Percentiles rank a stretch among this genome's conserved stretches.
phyloP scores from a whole-genome alignment of 2,797 vertebrate species.

The Margarornis squamiger region DNA sequence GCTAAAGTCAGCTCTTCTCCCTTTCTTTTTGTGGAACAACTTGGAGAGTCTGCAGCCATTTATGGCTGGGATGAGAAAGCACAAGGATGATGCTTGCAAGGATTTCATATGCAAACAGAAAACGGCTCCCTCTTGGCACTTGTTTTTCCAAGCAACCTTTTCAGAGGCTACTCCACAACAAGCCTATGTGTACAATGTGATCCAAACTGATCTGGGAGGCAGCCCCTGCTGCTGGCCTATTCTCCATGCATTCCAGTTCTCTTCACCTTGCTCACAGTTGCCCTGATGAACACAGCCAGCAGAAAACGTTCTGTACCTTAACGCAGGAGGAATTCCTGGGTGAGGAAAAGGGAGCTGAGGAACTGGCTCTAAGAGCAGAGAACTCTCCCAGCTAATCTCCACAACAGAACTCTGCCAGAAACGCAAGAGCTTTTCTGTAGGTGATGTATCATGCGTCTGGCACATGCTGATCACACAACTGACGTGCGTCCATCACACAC shows the following conservation, averaged over 20 bases:
- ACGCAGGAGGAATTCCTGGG: rapidly evolving
- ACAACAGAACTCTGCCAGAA: not conserved
- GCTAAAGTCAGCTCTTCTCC: not conserved
- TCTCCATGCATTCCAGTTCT: not conserved
- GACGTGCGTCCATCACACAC: not conserved
- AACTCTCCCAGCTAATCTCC: not conserved
- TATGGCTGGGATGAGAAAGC: not conserved
- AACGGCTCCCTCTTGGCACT: rapidly evolving
- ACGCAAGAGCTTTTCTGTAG: not conserved
- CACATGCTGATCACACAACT: not conserved
- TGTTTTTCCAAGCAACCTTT: not conserved
- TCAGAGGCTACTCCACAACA: not conserved
- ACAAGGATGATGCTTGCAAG: not conserved
- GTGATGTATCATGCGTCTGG: not conserved
- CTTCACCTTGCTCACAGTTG: not conserved
- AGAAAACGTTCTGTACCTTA: not conserved
- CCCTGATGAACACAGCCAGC: not conserved
- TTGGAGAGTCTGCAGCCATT: rapidly evolving
- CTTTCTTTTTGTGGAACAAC: not conserved
- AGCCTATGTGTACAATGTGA: not conserved
- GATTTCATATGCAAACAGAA: not conserved
- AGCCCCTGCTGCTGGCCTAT: not conserved
- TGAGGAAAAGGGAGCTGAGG: not conserved
- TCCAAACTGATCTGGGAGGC: not conserved
- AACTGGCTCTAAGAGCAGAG: not conserved